Conservation (phyloP, 2,888 invertebrate species). For the Cataglyphis cursor region DNA sequence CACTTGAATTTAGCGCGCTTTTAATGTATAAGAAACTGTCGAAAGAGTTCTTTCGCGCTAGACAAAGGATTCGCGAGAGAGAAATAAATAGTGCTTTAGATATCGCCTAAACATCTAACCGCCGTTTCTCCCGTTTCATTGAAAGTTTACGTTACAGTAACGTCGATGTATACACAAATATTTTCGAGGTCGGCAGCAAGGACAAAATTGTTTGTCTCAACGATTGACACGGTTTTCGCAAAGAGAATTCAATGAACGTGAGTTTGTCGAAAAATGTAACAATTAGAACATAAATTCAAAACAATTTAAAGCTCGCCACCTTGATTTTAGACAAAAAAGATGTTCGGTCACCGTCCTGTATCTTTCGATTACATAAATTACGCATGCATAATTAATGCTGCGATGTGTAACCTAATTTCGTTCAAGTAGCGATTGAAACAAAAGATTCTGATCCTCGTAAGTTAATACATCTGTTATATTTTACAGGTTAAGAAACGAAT, state of each 20-base stretch:
- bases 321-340: no score
- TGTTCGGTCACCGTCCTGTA: neutral
- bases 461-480: conserved; percentile 33
- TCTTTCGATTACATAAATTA: conserved; percentile 43
- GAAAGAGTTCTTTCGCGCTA: neutral
- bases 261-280: neutral
- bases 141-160: neutral
- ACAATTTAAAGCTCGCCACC: neutral
- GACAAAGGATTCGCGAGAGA: neutral
- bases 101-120: neutral
- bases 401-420: conserved; percentile 54
- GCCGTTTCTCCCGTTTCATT: neutral
- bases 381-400: conserved; percentile 15
- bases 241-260: neutral
- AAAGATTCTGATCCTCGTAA: conserved; percentile 24
- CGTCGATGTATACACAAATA: neutral
- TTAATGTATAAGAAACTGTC: neutral
- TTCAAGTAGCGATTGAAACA: conserved; percentile 51
- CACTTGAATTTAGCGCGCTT: conserved; percentile 30
- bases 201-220: conserved; percentile 5
- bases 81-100: neutral
- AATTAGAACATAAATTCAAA: neutral
- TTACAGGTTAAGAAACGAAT: conserved; percentile 28
- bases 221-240: neutral
- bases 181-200: conserved; percentile 21